phyloP scores from a whole-genome alignment of 2,888 invertebrate genomes.

The Pseudoips prasinana region DNA sequence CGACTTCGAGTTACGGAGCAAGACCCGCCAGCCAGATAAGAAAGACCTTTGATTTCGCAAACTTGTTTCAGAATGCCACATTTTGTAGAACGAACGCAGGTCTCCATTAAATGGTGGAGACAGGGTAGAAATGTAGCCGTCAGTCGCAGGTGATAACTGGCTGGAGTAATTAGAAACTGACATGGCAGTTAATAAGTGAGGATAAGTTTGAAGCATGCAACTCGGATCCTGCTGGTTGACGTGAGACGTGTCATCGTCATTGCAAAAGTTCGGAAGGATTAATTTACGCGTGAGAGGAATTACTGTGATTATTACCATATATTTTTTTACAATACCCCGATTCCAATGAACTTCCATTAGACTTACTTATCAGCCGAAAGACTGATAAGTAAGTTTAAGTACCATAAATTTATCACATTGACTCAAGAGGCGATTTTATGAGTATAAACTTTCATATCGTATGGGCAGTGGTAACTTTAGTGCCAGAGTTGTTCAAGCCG shows the following conservation, averaged over 20 bases:
- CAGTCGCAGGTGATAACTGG: constrained; percentile 77
- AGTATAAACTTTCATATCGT: too few species aligned
- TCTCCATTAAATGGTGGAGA: constrained; percentile 38
- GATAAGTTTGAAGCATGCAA: constrained; percentile 58
- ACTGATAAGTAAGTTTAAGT: too few species aligned
- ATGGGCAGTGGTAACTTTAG: too few species aligned
- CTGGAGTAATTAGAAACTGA: constrained; percentile 76
- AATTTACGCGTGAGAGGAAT: constrained; percentile 1
- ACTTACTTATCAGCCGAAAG: too few species aligned
- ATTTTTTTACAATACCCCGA: too few species aligned
- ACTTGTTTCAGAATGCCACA: constrained; percentile 11
- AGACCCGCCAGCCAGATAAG: constrained; percentile 28
- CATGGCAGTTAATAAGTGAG: constrained; percentile 67
- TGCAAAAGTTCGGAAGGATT: constrained; percentile 1
- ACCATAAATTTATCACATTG: too few species aligned
- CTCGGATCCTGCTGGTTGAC: constrained; percentile 34
- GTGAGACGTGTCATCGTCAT: constrained; percentile 14
- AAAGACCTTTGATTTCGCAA: constrained; percentile 26
- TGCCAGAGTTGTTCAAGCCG: too few species aligned
- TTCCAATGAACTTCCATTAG: too few species aligned
- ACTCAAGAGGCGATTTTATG: too few species aligned
- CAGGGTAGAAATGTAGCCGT: constrained; percentile 51
- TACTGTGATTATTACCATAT: too few species aligned
- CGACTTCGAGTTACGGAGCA: constrained; percentile 37
- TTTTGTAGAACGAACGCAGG: constrained; percentile 12